A percentile compares a stretch with the other conserved stretches of the same genome.
Evolutionary conservation across 1,140 invertebrate species (phyloP).

Genomic region (Prorops nasuta): DNA sequence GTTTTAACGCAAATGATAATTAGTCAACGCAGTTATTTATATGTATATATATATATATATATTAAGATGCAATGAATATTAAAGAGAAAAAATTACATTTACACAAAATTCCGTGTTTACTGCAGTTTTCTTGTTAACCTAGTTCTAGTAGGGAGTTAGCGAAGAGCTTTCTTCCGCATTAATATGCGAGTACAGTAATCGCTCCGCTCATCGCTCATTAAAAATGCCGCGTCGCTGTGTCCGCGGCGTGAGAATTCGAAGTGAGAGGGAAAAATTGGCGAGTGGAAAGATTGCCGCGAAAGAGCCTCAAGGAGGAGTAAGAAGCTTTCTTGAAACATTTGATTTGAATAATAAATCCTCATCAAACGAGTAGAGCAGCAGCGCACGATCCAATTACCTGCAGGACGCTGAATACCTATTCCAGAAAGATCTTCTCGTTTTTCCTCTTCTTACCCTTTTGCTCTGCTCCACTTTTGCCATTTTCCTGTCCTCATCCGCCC

Average conservation of each 20-base stretch:
- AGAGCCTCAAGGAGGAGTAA: slow-evolving; percentile 11
- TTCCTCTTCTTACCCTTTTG: slow-evolving; percentile 13
- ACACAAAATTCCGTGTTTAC: too few species aligned
- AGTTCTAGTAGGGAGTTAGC: too few species aligned
- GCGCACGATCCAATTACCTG: slow-evolving; percentile 42
- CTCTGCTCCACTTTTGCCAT: slow-evolving; percentile 7
- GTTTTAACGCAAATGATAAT: too few species aligned
- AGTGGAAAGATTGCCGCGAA: too few species aligned
- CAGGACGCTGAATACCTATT: slow-evolving; percentile 42
- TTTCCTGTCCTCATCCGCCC: slow-evolving; percentile 10
- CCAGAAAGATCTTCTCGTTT: slow-evolving; percentile 18
- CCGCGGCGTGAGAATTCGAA: neutral
- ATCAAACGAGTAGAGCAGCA: slow-evolving; percentile 30
- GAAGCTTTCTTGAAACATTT: slow-evolving; percentile 41
- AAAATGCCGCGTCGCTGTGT: neutral
- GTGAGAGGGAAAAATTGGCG: neutral
- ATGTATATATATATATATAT: too few species aligned
- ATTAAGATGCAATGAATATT: too few species aligned
- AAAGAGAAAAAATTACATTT: too few species aligned
- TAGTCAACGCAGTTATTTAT: too few species aligned
- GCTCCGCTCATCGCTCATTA: slow-evolving; percentile 3
- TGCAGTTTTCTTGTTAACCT: too few species aligned
- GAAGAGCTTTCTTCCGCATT: slow-evolving; percentile 10
- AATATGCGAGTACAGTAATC: slow-evolving; percentile 20
- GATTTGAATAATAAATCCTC: slow-evolving; percentile 48